These are phyloP conservation scores for Rhombomys opimus DNA, from an alignment of 2,113 vertebrate genomes.

Conservation along the genomic window DNA sequence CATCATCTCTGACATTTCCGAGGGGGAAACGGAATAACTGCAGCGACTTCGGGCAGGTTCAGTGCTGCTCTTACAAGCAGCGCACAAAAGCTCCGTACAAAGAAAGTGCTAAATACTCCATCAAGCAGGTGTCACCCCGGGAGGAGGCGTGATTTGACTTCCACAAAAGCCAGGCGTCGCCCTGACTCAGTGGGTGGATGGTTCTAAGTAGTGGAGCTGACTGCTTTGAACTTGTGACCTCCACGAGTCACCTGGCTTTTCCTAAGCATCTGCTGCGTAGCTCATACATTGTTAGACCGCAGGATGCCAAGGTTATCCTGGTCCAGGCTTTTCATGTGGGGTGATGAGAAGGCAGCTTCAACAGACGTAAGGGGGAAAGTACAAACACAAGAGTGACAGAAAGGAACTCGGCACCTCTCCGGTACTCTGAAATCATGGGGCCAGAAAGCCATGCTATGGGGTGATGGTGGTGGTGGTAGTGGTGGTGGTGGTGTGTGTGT, in stretches of 20 bases:
- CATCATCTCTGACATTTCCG: slow-evolving; percentile 6
- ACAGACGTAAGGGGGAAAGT: background rate
- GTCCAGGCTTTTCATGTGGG: too few relatives aligned
- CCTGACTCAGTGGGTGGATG: background rate
- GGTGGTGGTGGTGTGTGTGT: too few relatives aligned
- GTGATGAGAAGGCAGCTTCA: background rate
- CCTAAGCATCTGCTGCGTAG: background rate
- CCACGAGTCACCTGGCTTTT: background rate
- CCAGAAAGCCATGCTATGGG: too few relatives aligned
- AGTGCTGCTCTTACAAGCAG: background rate
- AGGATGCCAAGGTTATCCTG: background rate
- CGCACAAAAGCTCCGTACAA: background rate
- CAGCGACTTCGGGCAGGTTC: background rate
- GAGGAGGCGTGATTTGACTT: background rate
- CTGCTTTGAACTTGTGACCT: background rate
- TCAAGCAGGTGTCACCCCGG: background rate
- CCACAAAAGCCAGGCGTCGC: background rate
- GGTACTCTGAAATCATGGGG: background rate
- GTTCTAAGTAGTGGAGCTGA: background rate
- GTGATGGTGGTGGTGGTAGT: too few relatives aligned
- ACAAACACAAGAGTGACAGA: background rate
- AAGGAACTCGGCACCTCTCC: background rate
- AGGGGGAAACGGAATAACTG: background rate
- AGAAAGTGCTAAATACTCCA: background rate
- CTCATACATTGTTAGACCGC: background rate